Evolutionary conservation across 2,113 vertebrate species (phyloP), one percentile per base, ranked within the genome.

Genomic region (Montifringilla adamsi): DNA sequence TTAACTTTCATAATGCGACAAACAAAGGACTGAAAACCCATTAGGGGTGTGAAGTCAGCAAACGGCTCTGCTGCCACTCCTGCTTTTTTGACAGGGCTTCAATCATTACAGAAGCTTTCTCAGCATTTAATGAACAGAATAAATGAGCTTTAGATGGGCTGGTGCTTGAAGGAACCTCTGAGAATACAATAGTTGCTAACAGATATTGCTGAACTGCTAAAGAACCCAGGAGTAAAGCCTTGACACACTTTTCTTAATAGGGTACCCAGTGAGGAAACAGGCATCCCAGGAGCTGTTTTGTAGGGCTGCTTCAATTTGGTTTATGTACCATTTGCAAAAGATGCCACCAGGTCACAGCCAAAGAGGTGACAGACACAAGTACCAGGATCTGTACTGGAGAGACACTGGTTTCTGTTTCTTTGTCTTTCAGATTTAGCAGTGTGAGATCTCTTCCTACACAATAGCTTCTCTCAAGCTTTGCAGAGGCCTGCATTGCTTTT

Each of bases 141-240:
- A 94, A 93, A 67, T 50, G 74, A 85, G 31, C 43, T 80, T 59
- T 90, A 69, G 26, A 66, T 62, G 46, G 30, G 43, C 14, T 3
- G 4, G n/a, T 79, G 90, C 58, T 80, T 83, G 56, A 93, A 94
- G 81, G 26, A 94, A 7, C 7, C 33, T 53, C 35, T 83, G 59
- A 76, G 46, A 95, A 53, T 31, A 69, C 43, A 89, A 31, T 66
- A 30, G 49, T 1, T 83, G 21, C 21, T 80, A 85, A 76, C 0
- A 0, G 50, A 58, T 0, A 0, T 35, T 59, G 18, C 55, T 39
- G 53, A 75, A n/a, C 39, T 7, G 50, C 41, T 79, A 19, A 84
- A 52, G 44, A 88, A 35, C 7, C 3, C 0, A 0, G 6, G 5
- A 83, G 11, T 0, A 1, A 73, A 84, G 43, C 11, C n/a, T 53